phyloP scores from a whole-genome alignment of 2,888 invertebrate genomes.

The Apomyelois bistriatella region DNA sequence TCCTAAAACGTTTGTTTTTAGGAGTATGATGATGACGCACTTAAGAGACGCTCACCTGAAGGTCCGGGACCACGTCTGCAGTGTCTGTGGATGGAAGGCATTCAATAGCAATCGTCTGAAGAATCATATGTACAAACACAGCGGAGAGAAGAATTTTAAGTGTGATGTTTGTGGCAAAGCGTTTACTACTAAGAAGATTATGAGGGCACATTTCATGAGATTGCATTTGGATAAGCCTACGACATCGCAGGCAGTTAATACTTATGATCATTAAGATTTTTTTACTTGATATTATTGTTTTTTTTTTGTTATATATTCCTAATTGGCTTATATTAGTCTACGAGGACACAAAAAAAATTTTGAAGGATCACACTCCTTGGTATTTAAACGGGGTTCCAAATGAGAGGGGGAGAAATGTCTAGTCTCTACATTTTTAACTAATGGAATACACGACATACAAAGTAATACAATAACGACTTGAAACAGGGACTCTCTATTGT shows the following conservation, averaged over 20 bases:
- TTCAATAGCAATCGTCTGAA: conserved; percentile 72
- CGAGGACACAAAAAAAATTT: no score
- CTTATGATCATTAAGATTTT: conserved; percentile 26
- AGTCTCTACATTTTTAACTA: no score
- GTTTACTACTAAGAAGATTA: conserved; percentile 67
- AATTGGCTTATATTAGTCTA: no score
- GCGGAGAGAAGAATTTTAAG: conserved; percentile 70
- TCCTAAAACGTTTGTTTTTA: conserved; percentile 65
- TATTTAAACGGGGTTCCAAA: no score
- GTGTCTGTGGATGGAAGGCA: conserved; percentile 66
- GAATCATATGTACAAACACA: conserved; percentile 72
- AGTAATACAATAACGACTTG: no score
- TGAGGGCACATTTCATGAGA: conserved; percentile 62
- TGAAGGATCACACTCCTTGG: no score
- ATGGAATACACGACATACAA: no score
- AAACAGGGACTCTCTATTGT: no score
- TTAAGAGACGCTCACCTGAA: conserved; percentile 63
- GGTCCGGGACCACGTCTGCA: conserved; percentile 59
- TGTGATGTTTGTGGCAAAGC: conserved; percentile 66
- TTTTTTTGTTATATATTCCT: no score
- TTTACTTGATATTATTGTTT: no score
- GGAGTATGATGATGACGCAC: conserved; percentile 73
- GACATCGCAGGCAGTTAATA: conserved; percentile 36
- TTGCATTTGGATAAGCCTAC: conserved; percentile 53
- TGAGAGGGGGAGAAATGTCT: no score